Evolutionary conservation across 2,113 vertebrate species (phyloP).

Genomic region (Pterocles orientalis): DNA sequence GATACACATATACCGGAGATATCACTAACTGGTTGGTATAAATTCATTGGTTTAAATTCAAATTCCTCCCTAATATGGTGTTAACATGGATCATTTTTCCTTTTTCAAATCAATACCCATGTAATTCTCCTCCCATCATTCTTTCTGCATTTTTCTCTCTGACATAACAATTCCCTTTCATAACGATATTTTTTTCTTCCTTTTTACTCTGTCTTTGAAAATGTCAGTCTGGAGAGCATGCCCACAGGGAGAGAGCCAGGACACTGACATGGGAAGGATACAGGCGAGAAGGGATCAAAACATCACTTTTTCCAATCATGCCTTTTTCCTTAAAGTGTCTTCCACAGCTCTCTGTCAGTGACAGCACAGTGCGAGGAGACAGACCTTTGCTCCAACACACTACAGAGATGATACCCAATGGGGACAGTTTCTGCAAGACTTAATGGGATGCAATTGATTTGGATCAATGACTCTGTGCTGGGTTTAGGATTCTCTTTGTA

Average conservation of each 20-base stretch:
- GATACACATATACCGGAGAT: not conserved
- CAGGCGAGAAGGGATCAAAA: not conserved
- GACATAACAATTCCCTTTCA: not conserved
- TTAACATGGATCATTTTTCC: not conserved
- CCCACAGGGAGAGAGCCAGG: not conserved
- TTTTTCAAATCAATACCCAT: not conserved
- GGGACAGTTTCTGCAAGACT: not conserved
- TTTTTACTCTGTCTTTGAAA: not conserved
- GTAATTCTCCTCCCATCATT: not conserved
- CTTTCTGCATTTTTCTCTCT: not conserved
- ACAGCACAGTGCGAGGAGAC: not conserved
- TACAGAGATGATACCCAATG: not conserved
- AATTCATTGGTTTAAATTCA: not conserved
- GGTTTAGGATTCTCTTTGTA: not conserved
- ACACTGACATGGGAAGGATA: accelerated
- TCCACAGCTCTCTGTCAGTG: not conserved
- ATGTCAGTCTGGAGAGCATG: not conserved
- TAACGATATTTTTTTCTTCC: not conserved
- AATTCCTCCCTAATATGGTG: not conserved
- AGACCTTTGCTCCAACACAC: not conserved
- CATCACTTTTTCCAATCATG: not conserved
- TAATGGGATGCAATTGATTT: not conserved
- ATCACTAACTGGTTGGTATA: not conserved
- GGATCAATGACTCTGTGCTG: not conserved
- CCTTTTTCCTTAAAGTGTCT: not conserved